These are phyloP conservation scores for Macrophya annulata DNA, from an alignment of 2,888 invertebrate genomes.

Conservation along the genomic window DNA sequence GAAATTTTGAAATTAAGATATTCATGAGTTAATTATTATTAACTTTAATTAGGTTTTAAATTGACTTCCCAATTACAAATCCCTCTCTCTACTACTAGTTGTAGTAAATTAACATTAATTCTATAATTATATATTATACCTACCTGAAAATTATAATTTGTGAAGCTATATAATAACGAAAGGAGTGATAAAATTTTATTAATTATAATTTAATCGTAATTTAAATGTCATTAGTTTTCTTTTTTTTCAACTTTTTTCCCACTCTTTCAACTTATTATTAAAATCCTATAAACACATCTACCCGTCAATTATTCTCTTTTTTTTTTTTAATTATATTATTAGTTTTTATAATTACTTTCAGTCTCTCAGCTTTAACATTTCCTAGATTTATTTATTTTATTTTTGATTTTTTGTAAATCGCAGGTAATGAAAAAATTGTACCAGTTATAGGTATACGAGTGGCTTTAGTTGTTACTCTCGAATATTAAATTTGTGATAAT, in stretches of 20 bases:
- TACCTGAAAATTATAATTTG: neutral
- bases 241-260: neutral
- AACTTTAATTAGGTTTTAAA: neutral
- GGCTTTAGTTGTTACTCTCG: neutral
- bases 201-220: neutral
- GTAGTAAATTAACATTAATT: neutral
- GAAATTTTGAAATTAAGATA: neutral
- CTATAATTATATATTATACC: neutral
- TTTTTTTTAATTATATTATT: neutral
- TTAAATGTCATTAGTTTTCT: neutral
- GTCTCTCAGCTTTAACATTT: neutral
- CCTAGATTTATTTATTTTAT: neutral
- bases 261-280: neutral
- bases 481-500: slow-evolving; percentile 24
- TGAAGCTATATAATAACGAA: neutral
- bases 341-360: neutral
- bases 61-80: neutral
- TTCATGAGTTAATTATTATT: neutral
- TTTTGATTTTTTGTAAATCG: neutral
- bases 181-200: neutral
- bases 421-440: neutral
- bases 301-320: neutral
- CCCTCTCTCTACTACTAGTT: neutral
- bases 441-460: too few relatives aligned
- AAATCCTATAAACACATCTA: neutral